These are phyloP conservation scores for Epicauta chinensis DNA, from an alignment of 1,140 invertebrate species.

Conservation along the genomic window DNA sequence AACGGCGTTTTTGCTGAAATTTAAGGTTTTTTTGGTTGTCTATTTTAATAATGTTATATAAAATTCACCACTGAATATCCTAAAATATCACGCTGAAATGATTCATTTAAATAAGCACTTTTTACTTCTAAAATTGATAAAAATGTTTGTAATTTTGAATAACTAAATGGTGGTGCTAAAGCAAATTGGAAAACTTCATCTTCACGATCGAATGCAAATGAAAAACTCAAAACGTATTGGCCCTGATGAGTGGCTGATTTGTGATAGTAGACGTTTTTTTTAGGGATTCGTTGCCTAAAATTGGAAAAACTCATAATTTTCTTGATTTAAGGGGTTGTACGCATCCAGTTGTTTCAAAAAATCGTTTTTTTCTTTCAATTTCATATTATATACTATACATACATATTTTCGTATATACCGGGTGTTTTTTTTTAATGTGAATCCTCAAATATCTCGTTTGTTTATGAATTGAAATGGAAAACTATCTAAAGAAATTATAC, in stretches of 20 bases:
- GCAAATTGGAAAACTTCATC: conserved; percentile 93
- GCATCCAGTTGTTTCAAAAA: too few relatives aligned
- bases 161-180: conserved; percentile 90
- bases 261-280: conserved; percentile 88
- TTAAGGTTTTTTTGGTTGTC: background rate
- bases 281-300: conserved; percentile 75
- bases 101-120: conserved; percentile 39
- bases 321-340: too few relatives aligned
- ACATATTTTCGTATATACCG: too few relatives aligned
- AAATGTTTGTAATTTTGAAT: conserved; percentile 81
- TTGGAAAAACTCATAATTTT: background rate
- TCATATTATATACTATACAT: too few relatives aligned
- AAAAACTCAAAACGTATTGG: conserved; percentile 89
- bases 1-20: conserved; percentile 77
- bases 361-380: too few relatives aligned
- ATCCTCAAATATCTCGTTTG: too few relatives aligned
- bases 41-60: background rate
- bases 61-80: conserved; percentile 59
- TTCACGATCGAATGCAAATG: conserved; percentile 90
- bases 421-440: too few relatives aligned
- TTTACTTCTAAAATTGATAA: conserved; percentile 68
- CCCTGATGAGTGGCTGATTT: conserved; percentile 82
- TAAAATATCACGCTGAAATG: conserved; percentile 63
- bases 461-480: too few relatives aligned
- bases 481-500: too few relatives aligned